Evolutionary conservation across 2,888 invertebrate genomes (phyloP).

Genomic region (Zygaena filipendulae): DNA sequence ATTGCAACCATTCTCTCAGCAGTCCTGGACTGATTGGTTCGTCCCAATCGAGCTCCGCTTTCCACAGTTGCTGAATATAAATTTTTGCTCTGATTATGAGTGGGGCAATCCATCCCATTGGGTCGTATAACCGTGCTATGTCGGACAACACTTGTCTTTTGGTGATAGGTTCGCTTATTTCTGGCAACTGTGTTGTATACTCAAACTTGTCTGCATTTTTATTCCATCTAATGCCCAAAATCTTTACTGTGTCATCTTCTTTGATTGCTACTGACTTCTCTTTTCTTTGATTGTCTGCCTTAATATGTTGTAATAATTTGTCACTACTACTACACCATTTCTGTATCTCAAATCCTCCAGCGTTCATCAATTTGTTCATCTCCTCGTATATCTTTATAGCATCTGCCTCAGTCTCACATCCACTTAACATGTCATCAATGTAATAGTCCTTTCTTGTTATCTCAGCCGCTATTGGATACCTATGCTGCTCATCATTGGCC

Average conservation of each 20-base stretch:
- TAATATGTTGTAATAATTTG: conserved; percentile 10
- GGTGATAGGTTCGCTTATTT: conserved; percentile 7
- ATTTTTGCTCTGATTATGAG: conserved; percentile 16
- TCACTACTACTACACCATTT: conserved; percentile 20
- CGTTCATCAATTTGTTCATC: conserved; percentile 18
- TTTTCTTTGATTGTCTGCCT: conserved; percentile 1
- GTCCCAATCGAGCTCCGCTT: conserved; percentile 14
- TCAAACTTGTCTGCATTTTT: conserved; percentile 17
- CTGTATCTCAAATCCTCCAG: conserved; percentile 24
- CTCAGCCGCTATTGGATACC: conserved; percentile 18
- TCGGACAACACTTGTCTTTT: conserved; percentile 19
- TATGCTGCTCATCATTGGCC: conserved; percentile 15
- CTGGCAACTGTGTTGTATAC: conserved; percentile 17
- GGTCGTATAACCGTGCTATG: conserved; percentile 20
- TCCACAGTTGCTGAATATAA: conserved; percentile 21
- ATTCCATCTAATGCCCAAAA: conserved; percentile 23
- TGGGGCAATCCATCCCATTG: conserved; percentile 21
- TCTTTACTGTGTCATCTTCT: conserved; percentile 17
- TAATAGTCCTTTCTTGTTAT: conserved; percentile 16
- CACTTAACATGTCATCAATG: conserved; percentile 19
- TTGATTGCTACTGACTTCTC: conserved; percentile 10
- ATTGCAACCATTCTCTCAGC: conserved; percentile 11
- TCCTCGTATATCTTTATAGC: conserved; percentile 16
- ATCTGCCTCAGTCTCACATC: conserved; percentile 16
- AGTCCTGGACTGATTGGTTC: conserved; percentile 9